phyloP scores from a whole-genome alignment of 2,888 invertebrate genomes.

The Parochlus steinenii region DNA sequence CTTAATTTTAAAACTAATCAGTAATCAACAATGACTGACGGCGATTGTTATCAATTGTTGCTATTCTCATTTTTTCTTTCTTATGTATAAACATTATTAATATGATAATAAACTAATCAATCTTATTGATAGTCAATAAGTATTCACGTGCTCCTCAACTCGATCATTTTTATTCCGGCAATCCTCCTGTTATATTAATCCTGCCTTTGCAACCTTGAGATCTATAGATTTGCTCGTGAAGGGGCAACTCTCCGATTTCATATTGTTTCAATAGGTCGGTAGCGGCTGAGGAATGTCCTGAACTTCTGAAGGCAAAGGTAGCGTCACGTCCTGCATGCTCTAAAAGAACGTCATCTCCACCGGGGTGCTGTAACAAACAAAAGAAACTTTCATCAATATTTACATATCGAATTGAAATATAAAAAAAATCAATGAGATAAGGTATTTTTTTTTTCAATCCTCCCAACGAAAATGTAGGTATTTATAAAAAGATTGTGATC shows the following conservation, averaged over 20 bases:
- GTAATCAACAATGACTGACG: no score
- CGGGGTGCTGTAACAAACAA: constrained; percentile 50
- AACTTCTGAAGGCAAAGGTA: constrained; percentile 62
- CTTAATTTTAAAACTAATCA: no score
- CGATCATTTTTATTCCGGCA: constrained; percentile 3
- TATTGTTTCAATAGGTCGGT: constrained; percentile 47
- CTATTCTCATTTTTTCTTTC: no score
- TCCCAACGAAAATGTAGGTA: not conserved
- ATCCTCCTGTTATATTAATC: constrained; percentile 16
- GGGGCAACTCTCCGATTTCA: constrained; percentile 58
- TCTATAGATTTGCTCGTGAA: constrained; percentile 55
- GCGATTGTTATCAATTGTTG: no score
- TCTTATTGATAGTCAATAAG: no score
- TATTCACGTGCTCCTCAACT: no score
- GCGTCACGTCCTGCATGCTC: constrained; percentile 78
- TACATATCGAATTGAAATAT: not conserved
- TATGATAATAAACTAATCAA: no score
- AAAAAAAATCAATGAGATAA: not conserved
- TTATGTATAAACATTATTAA: no score
- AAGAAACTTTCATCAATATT: constrained; percentile 4
- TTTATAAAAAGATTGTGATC: no score
- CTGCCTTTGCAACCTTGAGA: constrained; percentile 32
- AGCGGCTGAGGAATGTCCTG: constrained; percentile 57
- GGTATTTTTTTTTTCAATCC: not conserved
- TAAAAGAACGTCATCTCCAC: constrained; percentile 62